Evolutionary conservation across 35 echinoderm and acorn worm genomes (phyloP).

Genomic region (Stichopus chloronotus): DNA sequence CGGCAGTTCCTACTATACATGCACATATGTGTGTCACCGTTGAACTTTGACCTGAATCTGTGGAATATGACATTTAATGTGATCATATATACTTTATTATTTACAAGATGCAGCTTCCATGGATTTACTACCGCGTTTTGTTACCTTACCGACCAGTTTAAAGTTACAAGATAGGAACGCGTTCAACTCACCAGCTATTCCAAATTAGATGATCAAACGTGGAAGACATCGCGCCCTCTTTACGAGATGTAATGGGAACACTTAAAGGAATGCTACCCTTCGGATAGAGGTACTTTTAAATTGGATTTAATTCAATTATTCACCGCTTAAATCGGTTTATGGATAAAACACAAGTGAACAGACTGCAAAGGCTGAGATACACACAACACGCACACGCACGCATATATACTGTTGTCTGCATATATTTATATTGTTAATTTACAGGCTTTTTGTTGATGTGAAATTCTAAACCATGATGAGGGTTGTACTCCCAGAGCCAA

Average conservation of each 20-base stretch:
- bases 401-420: no score
- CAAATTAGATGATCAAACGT: not conserved
- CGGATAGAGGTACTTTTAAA: constrained; percentile 9
- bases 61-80: no score
- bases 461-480: not conserved
- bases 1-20: no score
- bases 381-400: not conserved
- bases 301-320: constrained; percentile 37
- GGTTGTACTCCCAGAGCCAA: not conserved
- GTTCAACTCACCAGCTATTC: not conserved
- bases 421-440: no score
- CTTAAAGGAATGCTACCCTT: not conserved
- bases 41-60: no score
- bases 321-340: constrained; percentile 15
- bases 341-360: not conserved
- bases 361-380: not conserved
- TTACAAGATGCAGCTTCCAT: no score
- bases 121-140: no score
- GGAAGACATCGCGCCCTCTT: not conserved
- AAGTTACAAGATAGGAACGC: not conserved
- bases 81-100: no score
- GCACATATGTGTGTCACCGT: no score
- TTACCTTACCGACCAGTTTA: no score
- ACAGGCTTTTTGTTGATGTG: not conserved
- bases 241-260: not conserved